phyloP scores from a whole-genome alignment of 1,140 invertebrate species.

The Vanessa atalanta region DNA sequence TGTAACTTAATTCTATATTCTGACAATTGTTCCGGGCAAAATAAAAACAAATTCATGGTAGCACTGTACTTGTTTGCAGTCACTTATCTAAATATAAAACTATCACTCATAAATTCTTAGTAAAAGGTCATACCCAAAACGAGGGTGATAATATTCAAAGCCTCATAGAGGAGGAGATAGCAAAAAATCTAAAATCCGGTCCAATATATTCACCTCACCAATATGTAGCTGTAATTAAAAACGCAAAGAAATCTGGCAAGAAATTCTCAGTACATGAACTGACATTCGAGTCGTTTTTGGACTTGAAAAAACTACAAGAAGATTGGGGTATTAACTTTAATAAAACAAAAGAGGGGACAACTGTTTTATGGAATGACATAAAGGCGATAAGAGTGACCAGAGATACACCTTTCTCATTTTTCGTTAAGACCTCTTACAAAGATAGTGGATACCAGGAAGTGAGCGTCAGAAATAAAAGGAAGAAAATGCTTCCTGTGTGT shows the following conservation, averaged over 20 bases:
- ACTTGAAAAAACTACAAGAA: no score
- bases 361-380: no score
- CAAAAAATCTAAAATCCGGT: constrained; percentile 45
- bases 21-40: constrained; percentile 70
- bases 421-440: no score
- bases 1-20: constrained; percentile 51
- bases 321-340: no score
- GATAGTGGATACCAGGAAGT: no score
- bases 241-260: not conserved
- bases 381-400: no score
- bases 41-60: constrained; percentile 70
- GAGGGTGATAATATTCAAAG: constrained; percentile 64
- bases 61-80: constrained; percentile 56
- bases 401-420: no score
- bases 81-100: constrained; percentile 47
- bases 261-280: no score
- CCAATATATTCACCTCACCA: constrained; percentile 56
- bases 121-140: constrained; percentile 67
- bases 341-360: no score
- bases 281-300: no score
- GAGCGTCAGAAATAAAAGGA: no score
- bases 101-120: constrained; percentile 66
- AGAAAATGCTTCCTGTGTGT: no score
- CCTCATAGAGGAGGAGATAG: constrained; percentile 60
- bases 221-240: constrained; percentile 2